phyloP scores from a whole-genome alignment of 2,113 vertebrate species.

The Rhombomys opimus region DNA sequence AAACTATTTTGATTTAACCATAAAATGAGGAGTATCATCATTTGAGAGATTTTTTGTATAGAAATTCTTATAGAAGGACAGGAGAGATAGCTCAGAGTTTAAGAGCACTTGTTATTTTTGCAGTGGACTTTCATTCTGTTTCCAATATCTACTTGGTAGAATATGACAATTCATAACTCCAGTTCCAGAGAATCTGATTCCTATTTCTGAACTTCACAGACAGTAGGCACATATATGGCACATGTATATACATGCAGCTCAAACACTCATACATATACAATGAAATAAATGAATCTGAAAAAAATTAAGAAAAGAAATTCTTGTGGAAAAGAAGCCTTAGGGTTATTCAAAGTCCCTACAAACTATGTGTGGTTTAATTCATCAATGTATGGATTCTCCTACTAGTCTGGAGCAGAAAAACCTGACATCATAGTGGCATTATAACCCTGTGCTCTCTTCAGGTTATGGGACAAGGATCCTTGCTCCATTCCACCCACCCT shows the following conservation, averaged over 20 bases:
- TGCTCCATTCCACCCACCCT: neutral
- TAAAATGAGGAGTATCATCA: neutral
- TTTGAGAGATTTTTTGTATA: neutral
- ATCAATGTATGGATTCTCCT: neutral
- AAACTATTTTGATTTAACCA: neutral
- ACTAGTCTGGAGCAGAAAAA: neutral
- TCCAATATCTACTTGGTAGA: neutral
- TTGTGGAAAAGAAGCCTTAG: neutral
- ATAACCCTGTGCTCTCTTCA: neutral
- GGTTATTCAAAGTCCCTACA: neutral
- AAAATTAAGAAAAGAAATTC: neutral
- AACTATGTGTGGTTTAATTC: conserved; percentile 5
- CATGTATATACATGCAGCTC: neutral
- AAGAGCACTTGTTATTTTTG: neutral
- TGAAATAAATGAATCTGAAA: neutral
- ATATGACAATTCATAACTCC: neutral
- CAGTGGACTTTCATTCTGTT: neutral
- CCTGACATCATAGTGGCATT: neutral
- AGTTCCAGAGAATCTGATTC: neutral
- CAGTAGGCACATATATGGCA: neutral
- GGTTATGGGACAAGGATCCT: neutral
- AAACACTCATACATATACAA: neutral
- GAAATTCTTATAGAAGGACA: neutral
- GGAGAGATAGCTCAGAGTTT: neutral
- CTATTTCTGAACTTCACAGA: neutral